A percentile compares a stretch with the other conserved stretches of the same genome.
Conservation (phyloP, 2,113 vertebrate genomes). For the Bagarius yarrelli region DNA sequence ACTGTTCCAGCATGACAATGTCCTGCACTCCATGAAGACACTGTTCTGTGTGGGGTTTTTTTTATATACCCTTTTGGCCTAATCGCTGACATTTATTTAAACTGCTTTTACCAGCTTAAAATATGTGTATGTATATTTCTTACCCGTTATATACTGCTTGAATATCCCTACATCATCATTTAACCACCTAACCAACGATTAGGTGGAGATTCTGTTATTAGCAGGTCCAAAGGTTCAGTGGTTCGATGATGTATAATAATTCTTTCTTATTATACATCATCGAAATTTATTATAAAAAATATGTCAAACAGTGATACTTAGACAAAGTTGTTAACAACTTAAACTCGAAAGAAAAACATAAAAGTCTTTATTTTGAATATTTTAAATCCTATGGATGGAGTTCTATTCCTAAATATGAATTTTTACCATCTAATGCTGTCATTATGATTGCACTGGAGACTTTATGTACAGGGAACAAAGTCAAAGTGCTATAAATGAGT, state of each 20-base stretch:
- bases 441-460: slow-evolving; percentile 31
- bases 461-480: slow-evolving; percentile 69
- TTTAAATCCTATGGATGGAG: background rate
- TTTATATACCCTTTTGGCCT: background rate
- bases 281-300: background rate
- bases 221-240: slow-evolving; percentile 37
- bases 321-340: too few species aligned
- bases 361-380: background rate
- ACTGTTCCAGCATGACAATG: too few species aligned
- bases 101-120: background rate
- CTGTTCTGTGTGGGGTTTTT: background rate
- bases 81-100: background rate
- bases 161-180: slow-evolving; percentile 34
- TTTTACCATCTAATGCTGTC: background rate
- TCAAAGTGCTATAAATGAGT: slow-evolving; percentile 70
- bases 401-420: background rate
- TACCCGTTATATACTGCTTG: slow-evolving; percentile 58
- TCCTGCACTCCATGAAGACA: background rate
- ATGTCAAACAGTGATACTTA: background rate
- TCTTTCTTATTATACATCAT: background rate
- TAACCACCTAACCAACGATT: background rate
- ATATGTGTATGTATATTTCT: background rate
- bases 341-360: background rate
- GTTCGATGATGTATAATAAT: slow-evolving; percentile 1
- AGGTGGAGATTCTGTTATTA: slow-evolving; percentile 2